A percentile compares a stretch with the other conserved stretches of the same genome.
phyloP scores from a whole-genome alignment of 1,140 invertebrate species.

The Laupala kohalensis region DNA sequence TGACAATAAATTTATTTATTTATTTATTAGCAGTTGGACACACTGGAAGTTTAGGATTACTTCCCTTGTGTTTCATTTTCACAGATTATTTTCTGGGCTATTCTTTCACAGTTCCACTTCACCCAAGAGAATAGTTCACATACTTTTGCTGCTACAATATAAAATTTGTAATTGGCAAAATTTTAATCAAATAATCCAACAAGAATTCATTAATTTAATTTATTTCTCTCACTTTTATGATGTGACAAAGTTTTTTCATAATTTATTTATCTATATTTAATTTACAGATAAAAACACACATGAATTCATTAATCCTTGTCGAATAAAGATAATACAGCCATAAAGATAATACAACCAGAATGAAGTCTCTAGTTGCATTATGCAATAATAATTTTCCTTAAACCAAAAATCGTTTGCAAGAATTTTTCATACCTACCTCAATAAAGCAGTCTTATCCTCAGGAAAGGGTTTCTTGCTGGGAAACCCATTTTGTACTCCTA shows the following conservation, averaged over 20 bases:
- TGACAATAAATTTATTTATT: no score
- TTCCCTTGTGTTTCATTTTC: no score
- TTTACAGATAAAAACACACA: background rate
- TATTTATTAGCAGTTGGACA: no score
- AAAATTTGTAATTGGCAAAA: no score
- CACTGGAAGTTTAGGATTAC: no score
- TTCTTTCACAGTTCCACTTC: no score
- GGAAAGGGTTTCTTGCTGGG: constrained; percentile 30
- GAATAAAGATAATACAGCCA: background rate
- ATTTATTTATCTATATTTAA: background rate
- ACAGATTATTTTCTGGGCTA: no score
- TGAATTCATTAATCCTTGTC: background rate
- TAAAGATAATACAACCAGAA: background rate
- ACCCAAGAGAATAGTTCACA: no score
- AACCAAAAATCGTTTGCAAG: background rate
- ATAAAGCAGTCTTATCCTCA: constrained; percentile 21
- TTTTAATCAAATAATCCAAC: no score
- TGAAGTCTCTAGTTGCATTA: background rate
- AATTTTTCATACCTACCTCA: constrained; percentile 6
- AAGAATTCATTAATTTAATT: no score
- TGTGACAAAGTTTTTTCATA: background rate
- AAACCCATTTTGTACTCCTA: constrained; percentile 29
- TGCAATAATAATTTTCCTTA: background rate
- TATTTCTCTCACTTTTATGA: no score
- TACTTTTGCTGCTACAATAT: no score